phyloP scores from a whole-genome alignment of 2,888 invertebrate species.

The Conomelus anceps region DNA sequence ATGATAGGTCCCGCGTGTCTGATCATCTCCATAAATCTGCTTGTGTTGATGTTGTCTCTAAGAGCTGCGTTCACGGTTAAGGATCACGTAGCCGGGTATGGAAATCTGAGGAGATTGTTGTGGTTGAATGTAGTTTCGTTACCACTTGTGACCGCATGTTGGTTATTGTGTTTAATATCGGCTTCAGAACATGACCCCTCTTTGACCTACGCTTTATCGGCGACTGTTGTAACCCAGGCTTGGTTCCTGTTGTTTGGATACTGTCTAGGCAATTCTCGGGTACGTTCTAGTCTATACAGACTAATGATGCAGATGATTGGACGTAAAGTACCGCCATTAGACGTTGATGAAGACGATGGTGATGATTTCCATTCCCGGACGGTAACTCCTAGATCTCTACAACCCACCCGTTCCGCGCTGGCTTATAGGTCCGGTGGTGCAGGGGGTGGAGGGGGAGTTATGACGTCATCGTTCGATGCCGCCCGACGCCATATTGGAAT shows the following conservation, averaged over 20 bases:
- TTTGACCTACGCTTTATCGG: constrained; percentile 70
- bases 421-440: constrained; percentile 65
- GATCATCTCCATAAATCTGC: constrained; percentile 68
- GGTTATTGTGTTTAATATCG: constrained; percentile 75
- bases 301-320: constrained; percentile 69
- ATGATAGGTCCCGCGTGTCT: constrained; percentile 83
- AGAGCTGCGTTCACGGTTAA: constrained; percentile 85
- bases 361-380: constrained; percentile 56
- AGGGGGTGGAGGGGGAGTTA: constrained; percentile 28
- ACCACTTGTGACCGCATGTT: constrained; percentile 75
- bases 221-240: constrained; percentile 70
- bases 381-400: constrained; percentile 16
- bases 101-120: constrained; percentile 71
- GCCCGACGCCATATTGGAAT: constrained; percentile 77
- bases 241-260: constrained; percentile 78
- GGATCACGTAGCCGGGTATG: constrained; percentile 77
- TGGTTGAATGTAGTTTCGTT: constrained; percentile 82
- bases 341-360: constrained; percentile 42
- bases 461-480: constrained; percentile 42
- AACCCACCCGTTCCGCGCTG: constrained; percentile 62
- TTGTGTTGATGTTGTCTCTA: constrained; percentile 76
- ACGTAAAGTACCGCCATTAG: constrained; percentile 70
- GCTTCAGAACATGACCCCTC: constrained; percentile 66
- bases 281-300: constrained; percentile 66
- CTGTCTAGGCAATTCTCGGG: constrained; percentile 78